Evolutionary conservation across 2,113 vertebrate species (phyloP), one percentile per base, ranked within the genome.

Genomic region (Eulemur macaco): DNA sequence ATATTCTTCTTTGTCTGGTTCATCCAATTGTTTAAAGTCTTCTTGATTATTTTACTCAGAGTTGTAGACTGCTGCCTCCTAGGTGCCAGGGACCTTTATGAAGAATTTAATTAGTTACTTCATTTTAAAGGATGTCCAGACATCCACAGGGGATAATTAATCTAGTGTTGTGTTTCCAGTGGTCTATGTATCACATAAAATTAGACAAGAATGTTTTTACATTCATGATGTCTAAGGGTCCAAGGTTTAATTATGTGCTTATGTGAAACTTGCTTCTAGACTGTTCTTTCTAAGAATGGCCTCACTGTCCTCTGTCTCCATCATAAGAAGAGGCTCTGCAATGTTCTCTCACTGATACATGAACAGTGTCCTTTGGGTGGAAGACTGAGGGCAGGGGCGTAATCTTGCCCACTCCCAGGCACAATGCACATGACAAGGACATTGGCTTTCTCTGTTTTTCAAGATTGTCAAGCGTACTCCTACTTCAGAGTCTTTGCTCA

Each of bases 101-200:
- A 83, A 92, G 42, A 86, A 29, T 47, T 73, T 50, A 78, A 34
- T 95, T 94, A 78, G 73, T 91, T 69, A 52, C 12, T 92, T 95
- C 64, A 34, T 95, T 84, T 95, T 92, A 92, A 92, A 95, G 56
- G 63, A 31, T 76, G 60, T 73, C 74, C 50, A 78, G 82, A 39
- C 25, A 74, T 34, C n/a, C 66, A 50, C 23, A 86, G 42, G 82
- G 11, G 54, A 80, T 80, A 89, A 83, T 92, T 91, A 84, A n/a
- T 15, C 7, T 11, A 73, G 47, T 68, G 37, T 84, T 56, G 74
- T 50, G 14, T 83, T 92, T 80, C 64, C 2, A 37, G 29, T 58
- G 56, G 50, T n/a, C 64, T 29, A 50, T 52, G 54, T 5, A n/a
- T 47, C 37, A 86, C 54, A 47, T 45, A 68, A 77, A 92, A 95